Evolutionary conservation across 2,888 invertebrate genomes (phyloP).

Genomic region (Cheilosia soror): DNA sequence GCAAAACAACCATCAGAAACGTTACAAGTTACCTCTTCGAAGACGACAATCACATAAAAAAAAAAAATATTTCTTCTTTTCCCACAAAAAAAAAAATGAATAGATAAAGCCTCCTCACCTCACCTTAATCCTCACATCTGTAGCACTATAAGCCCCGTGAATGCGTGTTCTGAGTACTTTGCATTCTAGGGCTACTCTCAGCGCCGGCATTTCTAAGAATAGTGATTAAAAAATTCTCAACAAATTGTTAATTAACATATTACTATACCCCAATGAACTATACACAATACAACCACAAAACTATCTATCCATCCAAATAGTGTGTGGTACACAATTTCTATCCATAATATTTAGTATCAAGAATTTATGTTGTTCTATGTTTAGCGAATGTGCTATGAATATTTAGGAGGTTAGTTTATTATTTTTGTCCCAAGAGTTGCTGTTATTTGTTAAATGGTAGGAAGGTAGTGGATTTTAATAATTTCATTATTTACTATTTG

Average conservation of each 20-base stretch:
- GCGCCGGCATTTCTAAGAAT: constrained; percentile 15
- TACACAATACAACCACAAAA: not conserved
- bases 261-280: constrained; percentile 14
- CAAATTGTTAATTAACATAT: constrained; percentile 23
- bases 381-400: constrained; percentile 21
- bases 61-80: not conserved
- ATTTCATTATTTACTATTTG: no score
- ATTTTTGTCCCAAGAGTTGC: constrained; percentile 11
- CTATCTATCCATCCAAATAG: not conserved
- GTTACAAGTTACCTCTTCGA: no score
- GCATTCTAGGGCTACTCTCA: constrained; percentile 6
- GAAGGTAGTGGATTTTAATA: not conserved
- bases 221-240: constrained; percentile 11
- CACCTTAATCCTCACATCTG: not conserved
- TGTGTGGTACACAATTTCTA: not conserved
- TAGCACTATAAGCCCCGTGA: not conserved
- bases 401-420: constrained; percentile 3
- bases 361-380: constrained; percentile 28
- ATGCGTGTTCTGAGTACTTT: constrained; percentile 15
- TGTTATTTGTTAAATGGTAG: not conserved
- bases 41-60: no score
- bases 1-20: no score
- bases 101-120: not conserved
- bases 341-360: constrained; percentile 14
- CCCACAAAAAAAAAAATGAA: not conserved